Evolutionary conservation across 2,113 vertebrate genomes (phyloP), one percentile per base, ranked within the genome.

Genomic region (Rostratula benghalensis): DNA sequence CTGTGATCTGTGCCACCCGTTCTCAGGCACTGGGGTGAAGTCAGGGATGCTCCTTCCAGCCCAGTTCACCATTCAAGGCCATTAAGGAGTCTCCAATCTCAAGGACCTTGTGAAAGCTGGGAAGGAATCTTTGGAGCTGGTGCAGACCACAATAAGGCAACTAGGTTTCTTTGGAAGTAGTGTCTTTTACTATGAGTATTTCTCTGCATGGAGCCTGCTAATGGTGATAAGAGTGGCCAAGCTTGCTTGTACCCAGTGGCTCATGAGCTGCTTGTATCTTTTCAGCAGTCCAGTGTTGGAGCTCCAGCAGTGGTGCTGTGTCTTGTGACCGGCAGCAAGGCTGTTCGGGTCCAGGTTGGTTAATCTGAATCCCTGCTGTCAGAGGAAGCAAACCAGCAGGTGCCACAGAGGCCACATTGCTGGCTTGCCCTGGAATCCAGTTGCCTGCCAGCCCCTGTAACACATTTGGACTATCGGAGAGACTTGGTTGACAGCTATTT

Each of bases 361-460:
- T 86, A 54, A 33, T 70, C 64, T 65, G 46, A 90, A n/a, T 53
- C 46, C 28, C 59, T 74, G 28, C 76, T 70, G 46, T 70, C 60
- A 77, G 83, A 73, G 59, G 35, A 69, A 83, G 50, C 41, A 74
- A 95, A 77, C 48, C 63, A 81, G 64, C 59, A 81, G 63, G n/a
- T 88, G 45, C 70, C 5, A 4, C 37, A 41, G 71, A 70, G 59
- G 41, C n/a, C 28, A 10, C 15, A 1, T 54, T 63, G 24, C 69
- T 5, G 19, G 7, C 16, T 82, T 60, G 21, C 25, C 23, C 37
- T 54, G 33, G 45, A 90, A 80, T 86, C 31, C 60, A 77, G 71
- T 68, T 74, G 54, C 54, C 5, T 83, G 51, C 59, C 37, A 83
- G 9, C 21, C 28, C 27, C 56, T 1, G 1, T 46, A 61, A 56